phyloP scores from a whole-genome alignment of 2,113 vertebrate species.

The Prietella phreatophila region DNA sequence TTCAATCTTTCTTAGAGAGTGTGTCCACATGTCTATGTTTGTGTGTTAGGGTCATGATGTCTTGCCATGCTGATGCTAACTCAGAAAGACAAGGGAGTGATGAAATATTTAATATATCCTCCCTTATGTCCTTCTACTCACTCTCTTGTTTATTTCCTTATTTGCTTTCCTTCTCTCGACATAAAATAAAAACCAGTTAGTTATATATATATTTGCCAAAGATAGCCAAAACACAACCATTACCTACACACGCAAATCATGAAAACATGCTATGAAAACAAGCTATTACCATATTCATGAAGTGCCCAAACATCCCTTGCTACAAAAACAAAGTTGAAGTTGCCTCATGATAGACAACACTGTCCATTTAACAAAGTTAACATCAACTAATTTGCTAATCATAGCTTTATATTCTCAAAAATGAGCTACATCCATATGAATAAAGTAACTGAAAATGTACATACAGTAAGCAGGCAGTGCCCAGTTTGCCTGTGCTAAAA shows the following conservation, averaged over 20 bases:
- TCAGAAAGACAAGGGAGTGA: constrained; percentile 64
- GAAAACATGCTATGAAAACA: background rate
- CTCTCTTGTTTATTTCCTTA: background rate
- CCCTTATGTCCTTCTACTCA: constrained; percentile 40
- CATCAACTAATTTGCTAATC: background rate
- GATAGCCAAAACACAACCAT: background rate
- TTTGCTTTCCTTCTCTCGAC: constrained; percentile 48
- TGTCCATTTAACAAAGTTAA: too few relatives aligned
- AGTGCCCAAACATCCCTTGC: too few relatives aligned
- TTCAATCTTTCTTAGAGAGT: constrained; percentile 63
- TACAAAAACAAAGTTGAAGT: too few relatives aligned
- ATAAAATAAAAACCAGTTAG: background rate
- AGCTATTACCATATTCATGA: background rate
- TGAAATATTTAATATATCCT: constrained; percentile 75
- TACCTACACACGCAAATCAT: background rate
- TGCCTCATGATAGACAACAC: background rate
- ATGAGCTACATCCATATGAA: background rate
- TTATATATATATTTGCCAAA: constrained; percentile 26
- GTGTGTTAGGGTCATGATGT: constrained; percentile 50
- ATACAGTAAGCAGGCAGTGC: background rate
- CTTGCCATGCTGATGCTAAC: constrained; percentile 68
- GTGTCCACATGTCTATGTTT: constrained; percentile 50
- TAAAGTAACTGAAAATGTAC: background rate
- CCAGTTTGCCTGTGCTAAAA: background rate
- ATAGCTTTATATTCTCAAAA: background rate